phyloP scores from a whole-genome alignment of 2,888 invertebrate genomes.

The Fissipunctia ypsillon region DNA sequence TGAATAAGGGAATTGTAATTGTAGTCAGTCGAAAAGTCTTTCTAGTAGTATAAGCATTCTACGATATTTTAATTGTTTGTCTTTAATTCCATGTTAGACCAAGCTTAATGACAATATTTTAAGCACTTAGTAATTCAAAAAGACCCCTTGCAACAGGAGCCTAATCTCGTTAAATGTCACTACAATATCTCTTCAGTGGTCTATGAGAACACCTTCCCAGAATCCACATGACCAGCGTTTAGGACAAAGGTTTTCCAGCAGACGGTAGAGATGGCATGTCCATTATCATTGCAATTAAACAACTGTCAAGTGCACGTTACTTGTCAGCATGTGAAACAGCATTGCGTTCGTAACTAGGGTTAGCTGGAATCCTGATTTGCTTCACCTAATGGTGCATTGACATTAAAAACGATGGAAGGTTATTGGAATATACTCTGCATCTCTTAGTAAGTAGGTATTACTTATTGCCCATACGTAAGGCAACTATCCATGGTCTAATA shows the following conservation, averaged over 20 bases:
- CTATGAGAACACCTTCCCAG: background rate
- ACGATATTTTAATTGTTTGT: background rate
- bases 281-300: conserved; percentile 17
- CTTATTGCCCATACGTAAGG: background rate
- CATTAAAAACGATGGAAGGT: background rate
- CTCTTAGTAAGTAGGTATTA: background rate
- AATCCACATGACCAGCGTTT: conserved; percentile 12
- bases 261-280: background rate
- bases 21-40: background rate
- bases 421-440: background rate
- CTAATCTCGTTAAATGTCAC: background rate
- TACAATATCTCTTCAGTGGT: background rate
- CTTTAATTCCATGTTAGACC: background rate
- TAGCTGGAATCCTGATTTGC: background rate
- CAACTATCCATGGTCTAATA: background rate
- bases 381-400: background rate
- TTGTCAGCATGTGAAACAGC: conserved; percentile 11
- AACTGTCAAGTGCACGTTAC: background rate
- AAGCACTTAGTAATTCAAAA: background rate
- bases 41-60: background rate
- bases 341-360: background rate
- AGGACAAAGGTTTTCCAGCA: background rate
- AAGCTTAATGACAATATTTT: background rate
- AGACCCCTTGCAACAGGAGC: background rate
- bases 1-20: background rate